Base-by-base conservation (phyloP, 2,888 invertebrate genomes). In the Gortyna flavago region DNA sequence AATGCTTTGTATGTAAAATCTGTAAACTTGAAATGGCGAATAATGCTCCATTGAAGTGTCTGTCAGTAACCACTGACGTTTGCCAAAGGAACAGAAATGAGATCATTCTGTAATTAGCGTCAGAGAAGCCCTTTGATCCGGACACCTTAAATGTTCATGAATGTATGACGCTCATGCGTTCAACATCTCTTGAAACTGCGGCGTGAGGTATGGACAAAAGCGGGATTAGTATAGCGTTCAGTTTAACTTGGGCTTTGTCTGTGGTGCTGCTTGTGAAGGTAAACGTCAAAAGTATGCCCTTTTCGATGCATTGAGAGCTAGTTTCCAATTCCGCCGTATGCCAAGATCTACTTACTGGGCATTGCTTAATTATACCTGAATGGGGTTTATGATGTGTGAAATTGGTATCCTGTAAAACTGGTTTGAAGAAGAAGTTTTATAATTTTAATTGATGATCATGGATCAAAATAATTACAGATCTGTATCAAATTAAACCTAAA, bases 81-180 rank as follows among this genome's bases (percentile, higher is more conserved):
- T 35, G 59, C 65, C 77, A 81, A 86, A 83, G 79, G 78, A 87
- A 86, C 85, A 82, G 80, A 78, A 83, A 85, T 87, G 85, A 88
- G 89, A 91, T 91, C 87, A 90, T 89, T 88, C 85, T 88, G 90
- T 89, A 89, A 94, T 94, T 93, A 94, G 92, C 86, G 90, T 90
- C 92, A 90, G 87, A 87, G 85, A 79, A 87, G 81, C 86, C 89
- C 94, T 95, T 95, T 95, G 95, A 95, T 95, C 94, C 90, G 87
- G 87, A 89, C 90, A 93, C 92, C 92, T 94, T 91, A 90, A 91
- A 93, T 91, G 92, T 90, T 91, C 91, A 89, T 90, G 90, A 92
- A 92, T 90, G 91, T 93, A 91, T 92, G 92, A 92, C 88, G 87
- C 86, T 91, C 90, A 91, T 92, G 92, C 91, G 89, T 91, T 90